Conservation (phyloP, 2,113 vertebrate species). For the Pipa parva region DNA sequence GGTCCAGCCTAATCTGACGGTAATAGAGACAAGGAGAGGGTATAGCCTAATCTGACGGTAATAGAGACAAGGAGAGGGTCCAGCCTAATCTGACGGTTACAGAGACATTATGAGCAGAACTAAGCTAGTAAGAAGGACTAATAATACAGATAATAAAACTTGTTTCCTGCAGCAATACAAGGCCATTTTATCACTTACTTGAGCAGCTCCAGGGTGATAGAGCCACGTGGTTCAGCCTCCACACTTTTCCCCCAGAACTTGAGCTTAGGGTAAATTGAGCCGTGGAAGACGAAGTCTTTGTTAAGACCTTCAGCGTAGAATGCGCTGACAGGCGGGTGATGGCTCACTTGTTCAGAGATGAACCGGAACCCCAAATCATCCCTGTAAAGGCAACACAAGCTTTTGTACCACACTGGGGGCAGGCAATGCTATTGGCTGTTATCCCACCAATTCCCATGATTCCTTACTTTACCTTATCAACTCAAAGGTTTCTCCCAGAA, state of each 20-base stretch:
- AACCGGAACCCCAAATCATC: constrained; percentile 88
- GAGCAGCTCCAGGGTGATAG: constrained; percentile 87
- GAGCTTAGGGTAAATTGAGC: constrained; percentile 94
- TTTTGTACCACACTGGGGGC: neutral
- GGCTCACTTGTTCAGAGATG: constrained; percentile 94
- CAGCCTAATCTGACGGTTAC: no score
- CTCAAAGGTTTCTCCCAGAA: constrained; percentile 92
- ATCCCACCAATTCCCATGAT: neutral
- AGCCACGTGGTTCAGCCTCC: constrained; percentile 92
- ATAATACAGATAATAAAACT: no score
- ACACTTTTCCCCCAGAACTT: constrained; percentile 98
- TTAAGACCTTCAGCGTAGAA: constrained; percentile 86
- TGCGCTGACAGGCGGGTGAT: constrained; percentile 91
- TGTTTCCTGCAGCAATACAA: no score
- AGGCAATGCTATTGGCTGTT: no score
- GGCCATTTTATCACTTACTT: constrained; percentile 78
- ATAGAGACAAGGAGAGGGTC: no score
- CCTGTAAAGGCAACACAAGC: constrained; percentile 52
- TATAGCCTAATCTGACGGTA: no score
- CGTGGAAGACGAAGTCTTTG: constrained; percentile 88
- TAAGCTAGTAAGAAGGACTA: no score
- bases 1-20: no score
- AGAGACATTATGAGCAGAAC: no score
- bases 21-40: no score
- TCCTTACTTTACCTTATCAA: constrained; percentile 71